Evolutionary conservation across 2,888 invertebrate species (phyloP).

Genomic region (Linnaemya tessellans): DNA sequence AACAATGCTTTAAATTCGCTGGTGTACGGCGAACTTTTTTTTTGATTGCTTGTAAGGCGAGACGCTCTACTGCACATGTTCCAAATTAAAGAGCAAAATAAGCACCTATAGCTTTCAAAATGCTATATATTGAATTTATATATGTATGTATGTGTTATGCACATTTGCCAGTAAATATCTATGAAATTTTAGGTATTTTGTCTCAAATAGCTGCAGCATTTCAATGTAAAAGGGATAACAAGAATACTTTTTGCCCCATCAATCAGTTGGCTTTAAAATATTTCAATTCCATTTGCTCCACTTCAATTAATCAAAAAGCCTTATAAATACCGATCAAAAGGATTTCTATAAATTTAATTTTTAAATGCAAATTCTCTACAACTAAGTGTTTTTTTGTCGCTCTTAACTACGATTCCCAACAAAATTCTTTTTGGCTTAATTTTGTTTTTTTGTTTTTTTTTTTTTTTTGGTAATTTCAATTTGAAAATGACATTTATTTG

Average conservation of each 20-base stretch:
- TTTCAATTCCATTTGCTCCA: conserved; percentile 29
- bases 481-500: conserved; percentile 27
- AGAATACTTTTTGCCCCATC: no score
- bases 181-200: no score
- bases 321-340: neutral
- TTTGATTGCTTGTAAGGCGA: no score
- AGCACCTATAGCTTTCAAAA: no score
- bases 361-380: conserved; percentile 56
- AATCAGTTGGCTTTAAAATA: neutral
- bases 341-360: neutral
- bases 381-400: conserved; percentile 15
- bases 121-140: no score
- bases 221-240: neutral
- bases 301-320: neutral
- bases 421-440: neutral
- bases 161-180: no score
- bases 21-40: no score
- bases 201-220: no score
- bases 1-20: no score
- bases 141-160: no score
- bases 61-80: no score
- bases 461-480: neutral
- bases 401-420: conserved; percentile 16
- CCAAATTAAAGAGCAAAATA: no score
- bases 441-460: neutral